phyloP scores from a whole-genome alignment of 2,888 invertebrate genomes.

The Blomia tropicalis region DNA sequence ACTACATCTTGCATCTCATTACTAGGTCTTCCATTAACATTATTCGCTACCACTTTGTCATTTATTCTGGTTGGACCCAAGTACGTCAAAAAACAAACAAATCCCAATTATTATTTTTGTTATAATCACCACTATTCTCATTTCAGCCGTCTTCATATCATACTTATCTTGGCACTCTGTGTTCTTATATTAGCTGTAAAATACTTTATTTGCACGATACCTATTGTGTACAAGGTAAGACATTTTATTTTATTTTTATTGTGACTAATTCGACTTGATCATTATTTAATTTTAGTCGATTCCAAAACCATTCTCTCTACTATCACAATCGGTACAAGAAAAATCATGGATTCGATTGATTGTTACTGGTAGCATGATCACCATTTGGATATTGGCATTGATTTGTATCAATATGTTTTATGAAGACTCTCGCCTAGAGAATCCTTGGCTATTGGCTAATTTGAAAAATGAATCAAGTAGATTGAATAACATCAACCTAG shows the following conservation, averaged over 20 bases:
- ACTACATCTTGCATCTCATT: slow-evolving; percentile 33
- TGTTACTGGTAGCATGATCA: slow-evolving; percentile 25
- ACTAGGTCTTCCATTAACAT: slow-evolving; percentile 33
- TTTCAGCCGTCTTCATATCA: slow-evolving; percentile 15
- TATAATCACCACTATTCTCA: no score
- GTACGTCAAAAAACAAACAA: slow-evolving; percentile 29
- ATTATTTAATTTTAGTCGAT: slow-evolving; percentile 21
- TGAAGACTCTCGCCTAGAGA: no score
- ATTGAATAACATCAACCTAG: no score
- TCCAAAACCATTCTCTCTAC: slow-evolving; percentile 26
- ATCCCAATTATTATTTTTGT: not conserved
- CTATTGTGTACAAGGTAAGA: slow-evolving; percentile 38
- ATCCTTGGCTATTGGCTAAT: no score
- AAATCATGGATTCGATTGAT: slow-evolving; percentile 27
- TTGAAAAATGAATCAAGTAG: no score
- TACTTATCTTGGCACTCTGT: slow-evolving; percentile 36
- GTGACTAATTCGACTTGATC: no score
- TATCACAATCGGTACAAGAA: slow-evolving; percentile 27
- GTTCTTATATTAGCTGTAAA: slow-evolving; percentile 35
- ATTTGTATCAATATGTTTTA: slow-evolving; percentile 23
- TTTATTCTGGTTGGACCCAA: slow-evolving; percentile 33
- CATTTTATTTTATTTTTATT: not conserved
- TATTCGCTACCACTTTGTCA: slow-evolving; percentile 33
- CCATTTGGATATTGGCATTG: slow-evolving; percentile 26
- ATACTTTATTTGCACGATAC: slow-evolving; percentile 36